phyloP scores from a whole-genome alignment of 37 sponge, comb jelly and placozoan species.

The Trichoplax adhaerens region DNA sequence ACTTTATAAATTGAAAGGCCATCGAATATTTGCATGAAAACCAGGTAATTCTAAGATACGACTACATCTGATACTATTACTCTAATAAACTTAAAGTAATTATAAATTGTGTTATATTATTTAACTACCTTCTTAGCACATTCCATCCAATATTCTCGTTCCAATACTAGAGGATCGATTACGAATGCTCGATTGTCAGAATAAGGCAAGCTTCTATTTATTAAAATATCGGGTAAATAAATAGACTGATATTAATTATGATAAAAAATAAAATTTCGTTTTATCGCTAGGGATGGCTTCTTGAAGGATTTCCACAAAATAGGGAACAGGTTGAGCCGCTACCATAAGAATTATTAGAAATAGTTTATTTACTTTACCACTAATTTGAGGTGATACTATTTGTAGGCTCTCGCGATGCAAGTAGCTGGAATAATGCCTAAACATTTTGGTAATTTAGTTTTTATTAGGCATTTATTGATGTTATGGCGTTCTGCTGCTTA shows the following conservation, averaged over 20 bases:
- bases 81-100: too few species aligned
- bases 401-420: conserved; percentile 46
- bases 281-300: conserved; percentile 63
- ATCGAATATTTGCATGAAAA: too few species aligned
- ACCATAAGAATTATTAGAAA: neutral
- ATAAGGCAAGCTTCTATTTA: conserved; percentile 22
- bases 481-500: too few species aligned
- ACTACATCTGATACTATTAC: too few species aligned
- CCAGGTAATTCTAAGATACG: too few species aligned
- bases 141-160: too few species aligned
- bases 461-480: too few species aligned
- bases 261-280: neutral
- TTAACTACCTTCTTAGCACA: too few species aligned
- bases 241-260: neutral
- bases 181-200: conserved; percentile 22
- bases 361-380: neutral
- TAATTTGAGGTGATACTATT: neutral
- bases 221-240: conserved; percentile 2
- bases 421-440: conserved; percentile 50
- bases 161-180: conserved; percentile 1
- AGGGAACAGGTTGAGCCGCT: conserved; percentile 32
- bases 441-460: conserved; percentile 48
- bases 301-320: conserved; percentile 69
- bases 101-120: too few species aligned
- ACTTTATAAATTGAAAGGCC: too few species aligned